Evolutionary conservation across 2,113 vertebrate genomes (phyloP).

Genomic region (crab-eating macaque (Macaca fascicularis)): DNA sequence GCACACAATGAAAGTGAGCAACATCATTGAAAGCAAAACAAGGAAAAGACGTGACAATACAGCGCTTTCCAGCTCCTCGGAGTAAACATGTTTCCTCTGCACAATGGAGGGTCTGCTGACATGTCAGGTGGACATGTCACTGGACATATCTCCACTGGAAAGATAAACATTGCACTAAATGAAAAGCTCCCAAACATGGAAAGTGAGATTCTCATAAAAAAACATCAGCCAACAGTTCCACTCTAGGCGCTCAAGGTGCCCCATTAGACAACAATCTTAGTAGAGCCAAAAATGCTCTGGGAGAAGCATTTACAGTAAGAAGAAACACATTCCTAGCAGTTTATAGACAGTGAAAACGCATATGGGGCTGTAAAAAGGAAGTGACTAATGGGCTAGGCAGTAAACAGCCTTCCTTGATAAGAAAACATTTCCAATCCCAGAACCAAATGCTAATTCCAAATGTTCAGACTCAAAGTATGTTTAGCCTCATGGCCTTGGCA

Average conservation of each 20-base stretch:
- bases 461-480: not conserved
- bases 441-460: not conserved
- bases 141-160: not conserved
- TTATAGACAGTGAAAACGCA: not conserved
- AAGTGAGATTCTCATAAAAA: not conserved
- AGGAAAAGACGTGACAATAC: not conserved
- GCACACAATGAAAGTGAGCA: not conserved
- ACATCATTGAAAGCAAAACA: not conserved
- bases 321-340: not conserved
- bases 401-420: not conserved
- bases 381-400: accelerated
- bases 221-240: not conserved
- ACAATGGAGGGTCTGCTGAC: not conserved
- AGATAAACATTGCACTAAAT: not conserved
- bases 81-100: not conserved
- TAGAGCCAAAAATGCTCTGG: not conserved
- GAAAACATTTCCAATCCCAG: not conserved
- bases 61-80: not conserved
- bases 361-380: not conserved
- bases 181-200: not conserved
- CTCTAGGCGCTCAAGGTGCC: not conserved
- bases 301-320: not conserved
- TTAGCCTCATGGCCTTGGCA: accelerated
- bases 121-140: not conserved
- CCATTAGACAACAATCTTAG: not conserved